A percentile compares a stretch with the other conserved stretches of the same genome.
Conservation (phyloP, 2,888 invertebrate species). For the Didymodactylos carnosus region DNA sequence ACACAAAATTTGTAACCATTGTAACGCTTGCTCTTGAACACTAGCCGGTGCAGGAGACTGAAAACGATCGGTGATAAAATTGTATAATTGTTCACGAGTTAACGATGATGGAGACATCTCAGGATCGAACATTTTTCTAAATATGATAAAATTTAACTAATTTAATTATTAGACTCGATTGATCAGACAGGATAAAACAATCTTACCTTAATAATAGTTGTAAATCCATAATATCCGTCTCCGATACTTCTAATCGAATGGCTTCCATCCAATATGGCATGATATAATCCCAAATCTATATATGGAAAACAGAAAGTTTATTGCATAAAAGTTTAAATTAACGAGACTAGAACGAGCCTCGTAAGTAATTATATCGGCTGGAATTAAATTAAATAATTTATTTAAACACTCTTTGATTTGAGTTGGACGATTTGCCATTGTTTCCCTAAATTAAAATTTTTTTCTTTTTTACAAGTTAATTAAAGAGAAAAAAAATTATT, state of each 20-base stretch:
- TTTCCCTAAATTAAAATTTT: conserved; percentile 26
- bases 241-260: conserved; percentile 46
- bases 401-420: conserved; percentile 84
- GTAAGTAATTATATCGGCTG: conserved; percentile 84
- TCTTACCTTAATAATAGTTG: conserved; percentile 52
- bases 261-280: conserved; percentile 99
- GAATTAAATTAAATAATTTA: conserved; percentile 77
- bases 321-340: conserved; percentile 13
- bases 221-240: conserved; percentile 62
- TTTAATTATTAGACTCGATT: too few species aligned
- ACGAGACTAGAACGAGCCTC: conserved; percentile 45
- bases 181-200: not conserved
- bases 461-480: not conserved
- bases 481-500: conserved; percentile 33
- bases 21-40: conserved; percentile 14
- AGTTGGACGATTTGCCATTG: conserved; percentile 43
- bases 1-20: conserved; percentile 13
- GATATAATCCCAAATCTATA: conserved; percentile 65
- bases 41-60: conserved; percentile 5
- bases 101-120: conserved; percentile 1
- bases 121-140: conserved; percentile 14
- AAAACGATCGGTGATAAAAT: conserved; percentile 12
- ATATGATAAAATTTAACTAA: not conserved
- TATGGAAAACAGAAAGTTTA: not conserved
- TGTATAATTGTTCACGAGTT: conserved; percentile 6